Percentiles rank a stretch among this genome's conserved stretches.
phyloP scores from a whole-genome alignment of 1,140 invertebrate genomes.

The Drosophila orena region DNA sequence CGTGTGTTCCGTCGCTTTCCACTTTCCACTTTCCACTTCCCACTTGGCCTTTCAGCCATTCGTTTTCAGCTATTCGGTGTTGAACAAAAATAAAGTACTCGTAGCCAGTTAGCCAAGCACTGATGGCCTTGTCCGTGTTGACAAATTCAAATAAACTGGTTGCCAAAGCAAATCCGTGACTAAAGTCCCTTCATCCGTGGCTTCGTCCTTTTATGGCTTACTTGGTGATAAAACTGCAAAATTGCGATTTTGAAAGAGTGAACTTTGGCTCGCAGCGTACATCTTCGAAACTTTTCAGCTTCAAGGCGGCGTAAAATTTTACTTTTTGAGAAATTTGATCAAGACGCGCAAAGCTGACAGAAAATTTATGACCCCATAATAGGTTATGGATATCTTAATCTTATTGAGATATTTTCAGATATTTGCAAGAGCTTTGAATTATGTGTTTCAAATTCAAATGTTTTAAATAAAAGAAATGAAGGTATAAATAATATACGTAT shows the following conservation, averaged over 20 bases:
- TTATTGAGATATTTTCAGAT: background rate
- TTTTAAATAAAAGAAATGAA: too few species aligned
- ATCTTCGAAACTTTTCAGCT: constrained; percentile 2
- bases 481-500: too few species aligned
- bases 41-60: background rate
- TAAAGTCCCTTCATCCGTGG: constrained; percentile 13
- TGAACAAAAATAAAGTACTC: constrained; percentile 33
- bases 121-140: constrained; percentile 50
- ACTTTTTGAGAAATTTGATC: background rate
- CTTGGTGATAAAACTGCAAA: constrained; percentile 15
- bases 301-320: background rate
- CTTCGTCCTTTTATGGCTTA: constrained; percentile 16
- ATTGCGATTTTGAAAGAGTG: constrained; percentile 11
- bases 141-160: constrained; percentile 52
- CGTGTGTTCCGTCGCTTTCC: constrained; percentile 41
- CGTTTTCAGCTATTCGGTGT: constrained; percentile 38
- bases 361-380: background rate
- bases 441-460: too few species aligned
- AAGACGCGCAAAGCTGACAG: background rate
- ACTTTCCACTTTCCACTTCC: constrained; percentile 1
- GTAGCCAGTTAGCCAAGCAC: constrained; percentile 42
- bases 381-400: background rate
- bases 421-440: background rate
- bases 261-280: background rate
- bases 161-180: constrained; percentile 6